These are phyloP conservation scores for Phycodurus eques DNA, from an alignment of 2,113 vertebrate species.

Conservation along the genomic window DNA sequence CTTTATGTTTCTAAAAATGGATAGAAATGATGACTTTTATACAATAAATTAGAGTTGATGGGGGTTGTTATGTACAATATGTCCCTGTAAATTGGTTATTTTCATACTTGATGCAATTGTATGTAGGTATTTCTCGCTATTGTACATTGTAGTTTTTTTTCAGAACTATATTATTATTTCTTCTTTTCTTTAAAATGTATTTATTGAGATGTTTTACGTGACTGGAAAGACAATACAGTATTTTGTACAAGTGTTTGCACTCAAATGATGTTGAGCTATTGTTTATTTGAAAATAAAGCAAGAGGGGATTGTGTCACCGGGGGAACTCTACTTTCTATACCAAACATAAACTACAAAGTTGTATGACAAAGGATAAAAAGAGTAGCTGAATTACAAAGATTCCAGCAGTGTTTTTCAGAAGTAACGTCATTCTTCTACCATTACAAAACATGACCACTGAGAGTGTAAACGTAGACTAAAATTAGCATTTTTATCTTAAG, in stretches of 20 bases:
- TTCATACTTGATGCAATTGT: conserved; percentile 71
- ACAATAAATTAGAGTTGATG: conserved; percentile 51
- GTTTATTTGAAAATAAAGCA: conserved; percentile 60
- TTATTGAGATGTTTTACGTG: conserved; percentile 87
- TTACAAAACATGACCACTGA: conserved; percentile 11
- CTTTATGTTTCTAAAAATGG: conserved; percentile 44
- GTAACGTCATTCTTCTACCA: conserved; percentile 14
- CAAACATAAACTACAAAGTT: conserved; percentile 24
- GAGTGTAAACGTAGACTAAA: background rate
- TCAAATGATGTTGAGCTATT: conserved; percentile 73
- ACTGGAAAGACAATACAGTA: conserved; percentile 77
- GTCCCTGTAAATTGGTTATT: conserved; percentile 72
- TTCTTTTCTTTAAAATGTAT: conserved; percentile 83
- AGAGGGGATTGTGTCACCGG: conserved; percentile 25
- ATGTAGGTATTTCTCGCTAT: conserved; percentile 59
- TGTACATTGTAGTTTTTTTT: conserved; percentile 52
- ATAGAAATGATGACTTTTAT: conserved; percentile 64
- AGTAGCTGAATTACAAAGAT: conserved; percentile 30
- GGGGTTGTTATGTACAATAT: conserved; percentile 56
- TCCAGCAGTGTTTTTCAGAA: conserved; percentile 15
- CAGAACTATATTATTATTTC: conserved; percentile 63
- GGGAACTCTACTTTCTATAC: conserved; percentile 10
- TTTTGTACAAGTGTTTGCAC: conserved; percentile 97
- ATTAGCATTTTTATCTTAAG: no score
- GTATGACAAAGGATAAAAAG: conserved; percentile 48